Percentiles rank a stretch among this genome's conserved stretches.
phyloP scores from a whole-genome alignment of 1,140 invertebrate genomes.

The Ceratosolen solmsi region DNA sequence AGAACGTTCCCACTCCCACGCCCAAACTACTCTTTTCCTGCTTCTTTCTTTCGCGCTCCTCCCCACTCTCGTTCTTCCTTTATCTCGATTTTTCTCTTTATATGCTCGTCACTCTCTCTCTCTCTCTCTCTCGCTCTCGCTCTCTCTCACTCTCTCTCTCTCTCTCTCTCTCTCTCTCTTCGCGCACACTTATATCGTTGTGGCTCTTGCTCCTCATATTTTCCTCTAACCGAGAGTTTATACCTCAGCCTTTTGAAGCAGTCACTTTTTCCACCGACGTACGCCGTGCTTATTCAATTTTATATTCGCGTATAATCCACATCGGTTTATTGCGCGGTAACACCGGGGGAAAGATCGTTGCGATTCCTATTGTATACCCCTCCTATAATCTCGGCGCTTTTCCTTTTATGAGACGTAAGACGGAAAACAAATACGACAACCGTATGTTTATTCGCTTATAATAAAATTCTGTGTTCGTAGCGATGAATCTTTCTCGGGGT shows the following conservation, averaged over 20 bases:
- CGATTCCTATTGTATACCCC: neutral
- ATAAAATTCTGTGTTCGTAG: neutral
- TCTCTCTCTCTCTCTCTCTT: neutral
- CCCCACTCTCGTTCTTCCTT: slow-evolving; percentile 12
- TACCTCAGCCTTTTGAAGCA: neutral
- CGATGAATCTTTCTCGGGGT: neutral
- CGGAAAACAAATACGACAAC: neutral
- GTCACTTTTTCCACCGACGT: neutral
- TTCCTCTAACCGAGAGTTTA: neutral
- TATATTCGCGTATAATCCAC: neutral
- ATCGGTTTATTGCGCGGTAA: neutral
- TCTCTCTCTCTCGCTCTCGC: neutral
- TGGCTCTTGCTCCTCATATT: neutral
- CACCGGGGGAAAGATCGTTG: neutral
- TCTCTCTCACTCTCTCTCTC: neutral
- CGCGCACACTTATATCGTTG: neutral
- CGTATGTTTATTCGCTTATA: neutral
- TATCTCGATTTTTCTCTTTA: neutral
- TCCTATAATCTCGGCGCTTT: neutral
- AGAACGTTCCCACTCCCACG: slow-evolving; percentile 73
- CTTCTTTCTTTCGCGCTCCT: slow-evolving; percentile 50
- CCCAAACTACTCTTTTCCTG: slow-evolving; percentile 68
- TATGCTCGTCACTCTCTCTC: neutral
- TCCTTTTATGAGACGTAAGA: neutral
- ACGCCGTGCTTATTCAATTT: neutral